phyloP scores from a whole-genome alignment of 2,113 vertebrate species.

The Calonectris borealis region DNA sequence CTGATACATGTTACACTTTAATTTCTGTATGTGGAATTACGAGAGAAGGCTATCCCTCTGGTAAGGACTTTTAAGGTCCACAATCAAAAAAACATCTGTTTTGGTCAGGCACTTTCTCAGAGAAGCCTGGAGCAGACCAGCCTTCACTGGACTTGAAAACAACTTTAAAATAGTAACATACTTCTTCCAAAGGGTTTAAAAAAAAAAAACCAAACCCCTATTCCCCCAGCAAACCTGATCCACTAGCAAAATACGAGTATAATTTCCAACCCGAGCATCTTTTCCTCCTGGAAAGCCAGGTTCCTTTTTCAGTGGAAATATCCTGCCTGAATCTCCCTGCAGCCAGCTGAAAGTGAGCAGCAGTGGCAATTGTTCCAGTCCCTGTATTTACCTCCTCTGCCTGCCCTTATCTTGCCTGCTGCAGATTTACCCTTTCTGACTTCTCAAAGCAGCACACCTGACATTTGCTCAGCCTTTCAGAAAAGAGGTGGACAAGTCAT shows the following conservation, averaged over 20 bases:
- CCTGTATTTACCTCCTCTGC: neutral
- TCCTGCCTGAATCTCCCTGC: neutral
- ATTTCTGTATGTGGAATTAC: neutral
- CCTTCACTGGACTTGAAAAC: neutral
- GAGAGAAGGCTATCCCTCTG: neutral
- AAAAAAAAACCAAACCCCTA: neutral
- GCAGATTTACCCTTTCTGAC: neutral
- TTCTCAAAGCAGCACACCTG: neutral
- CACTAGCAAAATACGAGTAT: neutral
- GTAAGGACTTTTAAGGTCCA: neutral
- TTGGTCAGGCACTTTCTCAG: neutral
- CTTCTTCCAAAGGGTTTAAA: neutral
- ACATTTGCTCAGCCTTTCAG: constrained; percentile 3
- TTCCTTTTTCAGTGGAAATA: neutral
- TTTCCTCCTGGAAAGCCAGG: neutral
- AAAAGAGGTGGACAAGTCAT: neutral
- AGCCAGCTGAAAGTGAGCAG: neutral
- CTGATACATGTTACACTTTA: neutral
- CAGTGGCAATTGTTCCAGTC: neutral
- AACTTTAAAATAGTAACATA: neutral
- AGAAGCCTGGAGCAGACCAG: neutral
- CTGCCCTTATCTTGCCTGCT: neutral
- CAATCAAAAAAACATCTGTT: neutral
- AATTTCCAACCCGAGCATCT: neutral
- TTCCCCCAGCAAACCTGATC: neutral